These are phyloP conservation scores for Notiomystis cincta DNA, from an alignment of 2,113 vertebrate species.

Conservation along the genomic window DNA sequence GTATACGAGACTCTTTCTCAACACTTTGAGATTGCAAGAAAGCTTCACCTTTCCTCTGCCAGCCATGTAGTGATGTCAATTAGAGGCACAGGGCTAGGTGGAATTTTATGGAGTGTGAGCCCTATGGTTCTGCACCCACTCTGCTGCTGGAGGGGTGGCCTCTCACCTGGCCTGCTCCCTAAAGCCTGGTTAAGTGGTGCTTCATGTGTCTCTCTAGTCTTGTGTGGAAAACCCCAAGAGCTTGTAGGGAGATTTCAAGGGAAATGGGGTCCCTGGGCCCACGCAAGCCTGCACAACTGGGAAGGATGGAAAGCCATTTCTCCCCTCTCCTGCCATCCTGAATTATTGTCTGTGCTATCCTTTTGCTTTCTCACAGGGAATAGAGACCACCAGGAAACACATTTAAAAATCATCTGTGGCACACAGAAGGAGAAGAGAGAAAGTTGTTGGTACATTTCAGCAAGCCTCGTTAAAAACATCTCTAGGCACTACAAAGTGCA, in stretches of 20 bases:
- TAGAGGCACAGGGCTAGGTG: accelerated
- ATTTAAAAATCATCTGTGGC: conserved; percentile 63
- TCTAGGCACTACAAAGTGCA: conserved; percentile 78
- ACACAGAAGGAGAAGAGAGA: conserved; percentile 67
- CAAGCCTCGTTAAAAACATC: conserved; percentile 78
- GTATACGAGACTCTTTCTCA: neutral
- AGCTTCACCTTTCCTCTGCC: neutral
- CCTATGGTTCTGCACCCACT: neutral
- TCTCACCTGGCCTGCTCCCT: neutral
- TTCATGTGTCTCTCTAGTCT: neutral
- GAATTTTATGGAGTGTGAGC: neutral
- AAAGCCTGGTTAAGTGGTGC: accelerated
- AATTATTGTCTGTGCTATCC: neutral
- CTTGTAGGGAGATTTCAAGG: neutral
- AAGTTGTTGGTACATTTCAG: conserved; percentile 75
- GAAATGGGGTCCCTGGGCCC: accelerated
- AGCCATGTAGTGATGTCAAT: neutral
- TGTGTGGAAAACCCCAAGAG: neutral
- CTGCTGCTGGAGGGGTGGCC: neutral
- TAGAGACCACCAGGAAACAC: conserved; percentile 57
- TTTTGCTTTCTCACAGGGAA: conserved; percentile 41
- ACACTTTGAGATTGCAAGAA: neutral
- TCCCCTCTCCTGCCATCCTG: neutral
- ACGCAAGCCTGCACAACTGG: accelerated
- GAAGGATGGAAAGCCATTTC: neutral